Conservation (phyloP, 2,113 vertebrate species). For the Cervus canadensis region DNA sequence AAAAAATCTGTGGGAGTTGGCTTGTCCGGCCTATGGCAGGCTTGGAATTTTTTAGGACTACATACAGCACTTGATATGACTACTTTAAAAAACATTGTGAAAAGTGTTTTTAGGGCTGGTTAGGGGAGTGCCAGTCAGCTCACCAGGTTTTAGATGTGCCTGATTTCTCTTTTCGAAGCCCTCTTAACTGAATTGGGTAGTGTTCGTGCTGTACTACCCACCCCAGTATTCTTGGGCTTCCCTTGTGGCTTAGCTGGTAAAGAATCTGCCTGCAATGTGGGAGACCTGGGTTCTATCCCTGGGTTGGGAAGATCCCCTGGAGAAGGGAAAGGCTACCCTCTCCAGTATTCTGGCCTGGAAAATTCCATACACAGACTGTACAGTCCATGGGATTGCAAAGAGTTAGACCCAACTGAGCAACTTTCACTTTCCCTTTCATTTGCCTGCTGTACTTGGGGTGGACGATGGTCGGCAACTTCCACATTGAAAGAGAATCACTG, state of each 20-base stretch:
- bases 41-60: neutral
- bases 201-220: neutral
- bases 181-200: neutral
- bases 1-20: neutral
- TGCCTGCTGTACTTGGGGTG: neutral
- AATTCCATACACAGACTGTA: neutral
- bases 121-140: neutral
- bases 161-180: neutral
- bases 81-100: neutral
- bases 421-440: neutral
- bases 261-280: neutral
- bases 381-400: neutral
- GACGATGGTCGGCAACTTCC: neutral
- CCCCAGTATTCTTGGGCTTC: neutral
- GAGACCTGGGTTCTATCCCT: neutral
- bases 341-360: neutral
- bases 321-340: neutral
- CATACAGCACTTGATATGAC: neutral
- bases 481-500: neutral
- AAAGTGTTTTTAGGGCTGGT: neutral
- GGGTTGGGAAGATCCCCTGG: neutral
- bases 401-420: neutral
- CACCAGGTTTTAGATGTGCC: conserved; percentile 17
- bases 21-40: neutral
- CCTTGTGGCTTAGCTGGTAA: neutral